Base-by-base conservation (phyloP, 2,113 vertebrate genomes). In the Triplophysa tibetana region DNA sequence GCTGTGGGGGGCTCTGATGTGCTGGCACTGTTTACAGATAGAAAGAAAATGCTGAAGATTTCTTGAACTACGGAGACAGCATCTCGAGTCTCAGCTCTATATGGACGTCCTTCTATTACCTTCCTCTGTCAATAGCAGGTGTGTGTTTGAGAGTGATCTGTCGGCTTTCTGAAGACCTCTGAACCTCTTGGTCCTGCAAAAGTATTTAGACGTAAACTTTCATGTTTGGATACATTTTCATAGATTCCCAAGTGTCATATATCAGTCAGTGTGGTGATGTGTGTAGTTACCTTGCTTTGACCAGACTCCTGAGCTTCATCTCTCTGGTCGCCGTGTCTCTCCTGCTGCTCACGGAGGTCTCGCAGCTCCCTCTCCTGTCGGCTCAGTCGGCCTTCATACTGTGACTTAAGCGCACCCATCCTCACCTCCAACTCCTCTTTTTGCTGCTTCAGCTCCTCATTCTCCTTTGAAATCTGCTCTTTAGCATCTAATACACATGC, bases 1-100 rank as follows among this genome's bases (percentile, higher is more conserved):
- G 97, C 97, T 76, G 97, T 99, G 48, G 98, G 98, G 23, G 98
- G 95, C 79, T 99, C 98, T 58, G 96, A 97, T 69, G 94, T 91
- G 83, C 94, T 98, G 62, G 96, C 93, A 80, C 97, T 99, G 86
- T 54, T 0, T 43, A 65, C 14, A 65, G 54, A 50, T 23, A 64
- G 0, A 70, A 12, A 17, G 16, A 52, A n/a, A 29, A 29, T 13
- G 63, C n/a, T 72, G 29, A 58, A 41, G 26, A 73, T 0, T 0
- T 4, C n/a, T 41, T 4, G 19, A 43, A 60, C 13, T n/a, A 54
- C 8, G 38, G 2, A 21, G 12, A n/a, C 6, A 38, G 17, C 12
- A 2, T 38, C n/a, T 73, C 56, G n/a, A 68, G 14, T 65, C 23
- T 45, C 0, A 7, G 21, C 10, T 48, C 11, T 68, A 16, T 45